Percentiles rank a stretch among this genome's conserved stretches.
phyloP scores from a whole-genome alignment of 1,140 invertebrate species.

The Tigriopus japonicus region DNA sequence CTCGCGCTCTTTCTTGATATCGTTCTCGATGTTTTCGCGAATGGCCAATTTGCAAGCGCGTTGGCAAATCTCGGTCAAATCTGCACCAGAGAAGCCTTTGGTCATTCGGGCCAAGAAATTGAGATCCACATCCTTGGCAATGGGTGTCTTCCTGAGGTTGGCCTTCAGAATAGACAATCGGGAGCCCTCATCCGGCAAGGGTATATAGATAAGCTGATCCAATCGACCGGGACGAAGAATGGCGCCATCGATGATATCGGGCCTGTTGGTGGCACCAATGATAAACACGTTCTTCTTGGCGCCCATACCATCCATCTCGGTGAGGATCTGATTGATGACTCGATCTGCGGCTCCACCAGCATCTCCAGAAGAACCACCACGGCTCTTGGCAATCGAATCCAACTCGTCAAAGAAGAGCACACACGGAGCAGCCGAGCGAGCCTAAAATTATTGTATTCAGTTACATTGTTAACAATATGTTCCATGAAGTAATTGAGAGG shows the following conservation, averaged over 20 bases:
- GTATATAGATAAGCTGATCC: constrained; percentile 99
- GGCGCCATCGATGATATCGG: constrained; percentile 96
- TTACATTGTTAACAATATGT: neutral
- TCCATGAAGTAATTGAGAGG: too few species aligned
- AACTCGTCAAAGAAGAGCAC: constrained; percentile 99
- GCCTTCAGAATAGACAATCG: constrained; percentile 86
- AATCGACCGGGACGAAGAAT: constrained; percentile 93
- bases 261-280: constrained; percentile 86
- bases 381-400: constrained; percentile 96
- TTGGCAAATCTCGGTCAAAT: constrained; percentile 98
- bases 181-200: constrained; percentile 94
- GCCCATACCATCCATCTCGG: constrained; percentile 99
- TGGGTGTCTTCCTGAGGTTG: constrained; percentile 88
- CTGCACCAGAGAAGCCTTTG: constrained; percentile 93
- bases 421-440: constrained; percentile 94
- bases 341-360: constrained; percentile 96
- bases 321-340: constrained; percentile 98
- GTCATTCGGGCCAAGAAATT: constrained; percentile 87
- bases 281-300: constrained; percentile 99
- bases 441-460: constrained; percentile 32
- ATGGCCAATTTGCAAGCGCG: constrained; percentile 97
- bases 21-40: constrained; percentile 87
- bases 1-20: constrained; percentile 74
- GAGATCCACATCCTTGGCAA: constrained; percentile 86
- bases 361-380: constrained; percentile 90